Base-by-base conservation (phyloP, 2,888 invertebrate species). In the Holacanthella duospinosa region DNA sequence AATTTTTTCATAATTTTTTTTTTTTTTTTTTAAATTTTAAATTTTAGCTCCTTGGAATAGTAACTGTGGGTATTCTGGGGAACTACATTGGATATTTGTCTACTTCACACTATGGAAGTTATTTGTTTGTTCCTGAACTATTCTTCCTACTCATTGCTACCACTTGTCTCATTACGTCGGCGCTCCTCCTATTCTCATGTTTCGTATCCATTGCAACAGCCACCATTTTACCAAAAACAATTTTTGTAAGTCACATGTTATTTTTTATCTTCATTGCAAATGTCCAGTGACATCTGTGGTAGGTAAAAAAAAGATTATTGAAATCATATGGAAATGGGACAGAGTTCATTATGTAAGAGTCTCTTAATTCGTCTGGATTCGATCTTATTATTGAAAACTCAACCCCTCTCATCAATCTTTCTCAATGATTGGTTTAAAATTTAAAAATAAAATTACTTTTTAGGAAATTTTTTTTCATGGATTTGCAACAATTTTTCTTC, bases 401-500 rank as follows among this genome's bases (percentile, higher is more conserved):
- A n/a, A n/a, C n/a, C n/a, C n/a, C n/a, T n/a, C n/a, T n/a, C n/a
- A n/a, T n/a, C n/a, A n/a, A n/a, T n/a, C n/a, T 36, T 6, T 36
- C 36, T 16, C 36, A 9, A 36, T 6, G 36, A 36, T 9, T 36
- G 6, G n/a, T 48, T 9, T 21, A n/a, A 48, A 48, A 9, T n/a
- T 48, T 29, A 58, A 58, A 28, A 29, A 9, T 56, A 25, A 9
- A 36, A 56, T 36, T 25, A 43, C 79, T n/a, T n/a, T n/a, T n/a
- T n/a, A 91, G 91, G 90, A 91, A 81, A 82, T 89, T 61, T 81
- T 91, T 67, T 92, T 88, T 75, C 91, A 92, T 73, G 81, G 84
- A 6, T 78, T 88, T 64, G 90, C 86, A 1, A 87, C 85, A 72
- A 79, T 88, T 61, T 77, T 91, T 62, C 82, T 88, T 70, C 76